Conservation (phyloP, 2,797 vertebrate species). For the Sebastes elongatus region DNA sequence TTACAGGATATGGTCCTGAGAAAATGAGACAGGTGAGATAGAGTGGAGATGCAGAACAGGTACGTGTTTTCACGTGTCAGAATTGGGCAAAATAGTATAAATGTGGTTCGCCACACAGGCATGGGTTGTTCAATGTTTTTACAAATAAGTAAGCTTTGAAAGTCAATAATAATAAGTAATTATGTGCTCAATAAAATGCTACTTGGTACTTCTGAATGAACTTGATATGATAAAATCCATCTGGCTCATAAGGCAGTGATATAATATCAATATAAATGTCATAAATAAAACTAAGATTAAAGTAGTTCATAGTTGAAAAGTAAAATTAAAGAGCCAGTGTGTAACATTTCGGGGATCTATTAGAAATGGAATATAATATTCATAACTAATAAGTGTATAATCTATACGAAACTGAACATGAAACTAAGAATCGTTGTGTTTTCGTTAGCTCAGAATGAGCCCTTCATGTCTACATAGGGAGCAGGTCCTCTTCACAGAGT, state of each 20-base stretch:
- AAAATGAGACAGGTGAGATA: constrained; percentile 6
- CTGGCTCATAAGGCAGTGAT: neutral
- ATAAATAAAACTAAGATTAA: neutral
- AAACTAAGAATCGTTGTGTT: no score
- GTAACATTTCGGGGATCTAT: no score
- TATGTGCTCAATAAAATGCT: no score
- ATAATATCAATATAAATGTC: neutral
- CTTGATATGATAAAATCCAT: neutral
- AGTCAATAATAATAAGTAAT: neutral
- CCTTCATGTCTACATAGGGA: no score
- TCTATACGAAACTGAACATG: no score
- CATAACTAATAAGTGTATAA: no score
- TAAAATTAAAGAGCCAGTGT: no score
- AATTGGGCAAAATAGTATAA: neutral
- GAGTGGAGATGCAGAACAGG: neutral
- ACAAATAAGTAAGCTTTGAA: neutral
- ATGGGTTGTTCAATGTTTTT: neutral
- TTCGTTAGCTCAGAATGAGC: no score
- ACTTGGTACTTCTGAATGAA: neutral
- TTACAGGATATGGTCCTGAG: constrained; percentile 69
- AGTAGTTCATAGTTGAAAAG: neutral
- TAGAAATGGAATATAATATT: no score
- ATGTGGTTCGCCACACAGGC: neutral
- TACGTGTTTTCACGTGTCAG: neutral
- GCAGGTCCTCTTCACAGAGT: no score